Conservation (phyloP, 2,888 invertebrate species). For the Drosophila gaucha region DNA sequence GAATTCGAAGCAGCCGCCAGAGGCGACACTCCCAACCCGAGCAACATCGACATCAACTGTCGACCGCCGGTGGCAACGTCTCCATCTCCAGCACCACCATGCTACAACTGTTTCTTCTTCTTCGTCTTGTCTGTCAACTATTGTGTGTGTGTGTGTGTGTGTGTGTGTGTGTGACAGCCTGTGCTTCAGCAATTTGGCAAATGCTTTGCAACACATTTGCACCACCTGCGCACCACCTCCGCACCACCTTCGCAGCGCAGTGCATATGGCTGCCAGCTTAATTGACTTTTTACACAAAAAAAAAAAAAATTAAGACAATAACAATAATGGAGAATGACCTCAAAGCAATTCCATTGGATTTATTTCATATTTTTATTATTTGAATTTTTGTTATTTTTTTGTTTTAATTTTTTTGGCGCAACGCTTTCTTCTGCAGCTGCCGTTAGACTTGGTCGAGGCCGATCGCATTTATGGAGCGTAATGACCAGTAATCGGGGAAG, state of each 20-base stretch:
- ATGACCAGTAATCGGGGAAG: conserved; percentile 31
- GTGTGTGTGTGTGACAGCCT: conserved; percentile 25
- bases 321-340: conserved; percentile 44
- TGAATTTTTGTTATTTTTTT: conserved; percentile 6
- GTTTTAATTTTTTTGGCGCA: conserved; percentile 37
- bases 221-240: conserved; percentile 31
- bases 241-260: conserved; percentile 13
- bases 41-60: conserved; percentile 30
- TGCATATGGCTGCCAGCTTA: conserved; percentile 42
- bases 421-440: conserved; percentile 62
- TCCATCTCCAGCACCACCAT: conserved; percentile 21
- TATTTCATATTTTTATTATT: conserved; percentile 33
- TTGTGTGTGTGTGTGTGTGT: not conserved
- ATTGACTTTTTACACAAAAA: conserved; percentile 46
- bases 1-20: conserved; percentile 67
- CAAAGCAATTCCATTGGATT: conserved; percentile 57
- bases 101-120: not conserved
- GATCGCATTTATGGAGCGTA: conserved; percentile 61
- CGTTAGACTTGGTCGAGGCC: conserved; percentile 47
- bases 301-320: not conserved
- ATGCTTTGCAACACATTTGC: conserved; percentile 37
- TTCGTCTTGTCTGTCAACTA: conserved; percentile 13
- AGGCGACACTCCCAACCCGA: conserved; percentile 69
- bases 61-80: conserved; percentile 40
- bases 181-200: conserved; percentile 46